Evolutionary conservation across 2,797 vertebrate genomes (phyloP).

Genomic region (Platyrinchus mystaceus): DNA sequence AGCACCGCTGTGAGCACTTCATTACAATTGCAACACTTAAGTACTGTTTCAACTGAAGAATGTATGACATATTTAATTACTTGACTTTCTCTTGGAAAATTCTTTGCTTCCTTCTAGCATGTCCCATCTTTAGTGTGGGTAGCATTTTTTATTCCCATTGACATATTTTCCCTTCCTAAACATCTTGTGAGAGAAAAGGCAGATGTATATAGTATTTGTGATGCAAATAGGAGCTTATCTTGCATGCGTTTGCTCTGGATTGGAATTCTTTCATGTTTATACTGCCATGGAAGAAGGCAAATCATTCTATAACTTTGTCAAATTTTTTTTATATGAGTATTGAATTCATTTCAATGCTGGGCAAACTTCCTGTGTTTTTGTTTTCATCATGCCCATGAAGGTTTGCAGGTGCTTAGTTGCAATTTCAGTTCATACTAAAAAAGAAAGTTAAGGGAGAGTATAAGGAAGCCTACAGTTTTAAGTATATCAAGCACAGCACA

Average conservation of each 20-base stretch:
- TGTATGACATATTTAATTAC: neutral
- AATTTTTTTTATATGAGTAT: neutral
- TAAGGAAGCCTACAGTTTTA: neutral
- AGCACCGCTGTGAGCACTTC: neutral
- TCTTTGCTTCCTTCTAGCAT: neutral
- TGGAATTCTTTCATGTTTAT: neutral
- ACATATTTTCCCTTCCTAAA: neutral
- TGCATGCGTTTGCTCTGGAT: neutral
- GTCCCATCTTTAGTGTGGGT: neutral
- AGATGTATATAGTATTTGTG: neutral
- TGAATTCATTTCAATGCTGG: neutral
- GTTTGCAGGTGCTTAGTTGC: neutral
- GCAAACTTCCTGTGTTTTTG: neutral
- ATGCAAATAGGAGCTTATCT: neutral
- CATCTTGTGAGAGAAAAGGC: neutral
- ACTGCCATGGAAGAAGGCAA: neutral
- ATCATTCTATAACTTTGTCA: neutral
- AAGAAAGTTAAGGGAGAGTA: neutral
- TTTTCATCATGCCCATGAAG: neutral
- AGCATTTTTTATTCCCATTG: neutral
- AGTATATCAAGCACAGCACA: neutral
- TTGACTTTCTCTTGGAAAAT: neutral
- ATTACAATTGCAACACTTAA: neutral
- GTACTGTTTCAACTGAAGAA: neutral
- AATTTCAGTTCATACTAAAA: neutral